Conservation (phyloP, 2,888 invertebrate genomes). For the Sphaeridia pumilis region DNA sequence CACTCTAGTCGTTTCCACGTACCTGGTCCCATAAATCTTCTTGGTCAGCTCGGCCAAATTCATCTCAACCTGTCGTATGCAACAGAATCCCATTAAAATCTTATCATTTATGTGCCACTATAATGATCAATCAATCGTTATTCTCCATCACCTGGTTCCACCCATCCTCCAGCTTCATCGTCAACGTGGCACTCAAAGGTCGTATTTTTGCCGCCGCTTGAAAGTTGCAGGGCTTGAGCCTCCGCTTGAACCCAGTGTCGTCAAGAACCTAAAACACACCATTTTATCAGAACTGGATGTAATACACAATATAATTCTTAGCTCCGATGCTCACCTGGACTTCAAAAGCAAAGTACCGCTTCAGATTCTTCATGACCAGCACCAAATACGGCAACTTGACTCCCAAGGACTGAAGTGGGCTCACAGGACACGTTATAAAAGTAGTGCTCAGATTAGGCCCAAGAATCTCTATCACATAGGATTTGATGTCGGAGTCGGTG, state of each 20-base stretch:
- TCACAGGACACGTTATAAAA: slow-evolving; percentile 30
- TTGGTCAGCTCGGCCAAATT: slow-evolving; percentile 29
- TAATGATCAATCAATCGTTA: not conserved
- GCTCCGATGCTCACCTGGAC: slow-evolving; percentile 18
- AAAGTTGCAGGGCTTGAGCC: slow-evolving; percentile 18
- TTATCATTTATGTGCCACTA: not conserved
- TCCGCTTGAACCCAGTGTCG: slow-evolving; percentile 22
- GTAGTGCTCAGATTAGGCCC: slow-evolving; percentile 26
- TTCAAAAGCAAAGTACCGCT: slow-evolving; percentile 32
- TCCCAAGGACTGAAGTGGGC: slow-evolving; percentile 28
- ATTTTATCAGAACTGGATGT: not conserved
- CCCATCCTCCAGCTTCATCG: slow-evolving; percentile 29
- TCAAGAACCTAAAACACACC: slow-evolving; percentile 19
- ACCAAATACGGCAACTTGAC: slow-evolving; percentile 31
- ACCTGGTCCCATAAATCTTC: slow-evolving; percentile 26
- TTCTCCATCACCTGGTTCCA: slow-evolving; percentile 33
- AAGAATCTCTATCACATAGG: slow-evolving; percentile 27
- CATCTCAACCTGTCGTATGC: slow-evolving; percentile 20
- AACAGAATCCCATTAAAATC: not conserved
- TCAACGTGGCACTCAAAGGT: slow-evolving; percentile 18
- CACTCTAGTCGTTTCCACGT: slow-evolving; percentile 23
- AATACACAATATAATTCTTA: not conserved
- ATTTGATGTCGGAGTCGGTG: slow-evolving; percentile 25
- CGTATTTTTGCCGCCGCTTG: slow-evolving; percentile 12
- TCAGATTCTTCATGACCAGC: slow-evolving; percentile 26